Evolutionary conservation across 1,140 invertebrate species (phyloP), one percentile per base, ranked within the genome.

Genomic region (Heliconius hermathena): DNA sequence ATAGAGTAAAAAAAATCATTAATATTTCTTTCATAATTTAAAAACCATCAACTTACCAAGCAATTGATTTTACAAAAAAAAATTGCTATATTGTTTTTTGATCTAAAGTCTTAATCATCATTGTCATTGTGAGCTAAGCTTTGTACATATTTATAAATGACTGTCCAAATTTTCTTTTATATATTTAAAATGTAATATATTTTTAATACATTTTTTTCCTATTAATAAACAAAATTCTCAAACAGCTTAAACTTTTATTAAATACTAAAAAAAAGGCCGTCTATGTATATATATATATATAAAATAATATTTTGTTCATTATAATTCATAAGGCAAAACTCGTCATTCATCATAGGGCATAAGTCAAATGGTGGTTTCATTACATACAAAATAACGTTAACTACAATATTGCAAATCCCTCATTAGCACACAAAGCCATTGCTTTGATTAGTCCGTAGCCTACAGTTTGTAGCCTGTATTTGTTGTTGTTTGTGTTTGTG

Each of bases 401-500:
- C 41, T 13, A 98, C 91, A 98, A 95, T 97, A 98, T 97, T 78
- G 97, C 97, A 89, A 98, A 98, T 74, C 97, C 97, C 95, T 98
- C 97, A 97, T 89, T 98, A 98, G 88, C 97, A n/a, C n/a, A n/a
- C n/a, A n/a, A n/a, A n/a, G n/a, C 97, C 82, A 99, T 99, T 54
- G 98, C 98, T 93, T 98, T 97, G 74, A 98, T 94, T 52, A 99
- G 95, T 91, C 99, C 97, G 86, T 98, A 97, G 88, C 97, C 96
- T 33, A 99, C 9, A 41, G 9, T n/a, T n/a, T n/a, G n/a, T n/a
- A n/a, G n/a, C n/a, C n/a, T n/a, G n/a, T 41, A 8, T 41, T 9
- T 26, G 26, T 26, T 26, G 33, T 33, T 33, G 33, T 6, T 33
- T 33, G 5, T 33, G 33, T 33, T 33, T 33, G 33, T 6, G 33